Evolutionary conservation across 2,888 invertebrate species (phyloP).

Genomic region (Mythimna albipuncta): DNA sequence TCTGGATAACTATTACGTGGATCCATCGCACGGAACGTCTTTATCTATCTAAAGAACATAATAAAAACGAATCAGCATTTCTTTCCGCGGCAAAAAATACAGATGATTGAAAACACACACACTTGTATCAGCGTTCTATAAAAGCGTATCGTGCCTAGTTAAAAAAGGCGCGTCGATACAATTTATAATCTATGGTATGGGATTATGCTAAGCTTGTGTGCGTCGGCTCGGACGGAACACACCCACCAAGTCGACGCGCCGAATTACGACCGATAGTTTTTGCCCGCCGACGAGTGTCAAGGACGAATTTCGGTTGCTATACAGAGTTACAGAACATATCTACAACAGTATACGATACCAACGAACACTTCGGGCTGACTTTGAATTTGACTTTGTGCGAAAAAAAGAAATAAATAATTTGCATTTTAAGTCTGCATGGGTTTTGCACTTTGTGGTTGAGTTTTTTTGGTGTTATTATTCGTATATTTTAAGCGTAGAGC

Average conservation of each 20-base stretch:
- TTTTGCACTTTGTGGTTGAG: slow-evolving; percentile 46
- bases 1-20: slow-evolving; percentile 1
- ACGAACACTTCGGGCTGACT: slow-evolving; percentile 60
- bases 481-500: slow-evolving; percentile 5
- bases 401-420: slow-evolving; percentile 60
- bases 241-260: slow-evolving; percentile 84
- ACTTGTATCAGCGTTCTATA: slow-evolving; percentile 42
- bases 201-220: slow-evolving; percentile 70
- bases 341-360: slow-evolving; percentile 57
- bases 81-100: slow-evolving; percentile 41
- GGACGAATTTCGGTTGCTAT: slow-evolving; percentile 84
- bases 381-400: slow-evolving; percentile 65
- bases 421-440: slow-evolving; percentile 57
- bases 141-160: slow-evolving; percentile 46
- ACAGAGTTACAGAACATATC: slow-evolving; percentile 16
- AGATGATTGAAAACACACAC: slow-evolving; percentile 40
- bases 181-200: slow-evolving; percentile 75
- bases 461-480: slow-evolving; percentile 24
- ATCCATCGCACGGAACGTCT: slow-evolving; percentile 13
- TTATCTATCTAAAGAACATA: slow-evolving; percentile 25
- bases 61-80: slow-evolving; percentile 45
- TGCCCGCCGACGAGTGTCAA: slow-evolving; percentile 88
- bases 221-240: slow-evolving; percentile 76
- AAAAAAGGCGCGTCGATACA: slow-evolving; percentile 59
- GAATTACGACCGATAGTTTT: slow-evolving; percentile 86